These are phyloP conservation scores for Oncopeltus fasciatus DNA, from an alignment of 1,140 invertebrate genomes.

Conservation along the genomic window DNA sequence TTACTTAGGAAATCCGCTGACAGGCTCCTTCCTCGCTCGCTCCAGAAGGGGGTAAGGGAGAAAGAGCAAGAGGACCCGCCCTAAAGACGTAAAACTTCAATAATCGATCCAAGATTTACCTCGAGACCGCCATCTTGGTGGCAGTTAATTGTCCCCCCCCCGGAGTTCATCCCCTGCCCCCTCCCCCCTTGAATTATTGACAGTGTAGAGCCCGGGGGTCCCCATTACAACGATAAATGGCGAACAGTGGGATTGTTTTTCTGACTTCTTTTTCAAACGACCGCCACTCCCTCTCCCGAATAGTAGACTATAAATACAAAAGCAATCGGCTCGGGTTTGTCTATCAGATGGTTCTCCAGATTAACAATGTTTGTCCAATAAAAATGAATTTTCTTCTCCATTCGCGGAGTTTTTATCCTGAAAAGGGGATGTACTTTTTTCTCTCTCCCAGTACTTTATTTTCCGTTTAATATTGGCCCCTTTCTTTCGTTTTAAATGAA, in stretches of 20 bases:
- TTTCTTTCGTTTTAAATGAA: too few species aligned
- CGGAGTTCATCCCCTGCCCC: not conserved
- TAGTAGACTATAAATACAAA: constrained; percentile 5
- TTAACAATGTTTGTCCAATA: not conserved
- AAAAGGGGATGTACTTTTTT: too few species aligned
- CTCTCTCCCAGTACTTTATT: too few species aligned
- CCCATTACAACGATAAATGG: constrained; percentile 9
- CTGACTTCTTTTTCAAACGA: constrained; percentile 9
- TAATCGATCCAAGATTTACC: constrained; percentile 3
- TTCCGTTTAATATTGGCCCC: too few species aligned
- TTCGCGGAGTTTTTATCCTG: too few species aligned
- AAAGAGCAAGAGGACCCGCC: not conserved
- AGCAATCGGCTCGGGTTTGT: not conserved
- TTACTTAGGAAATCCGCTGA: too few species aligned
- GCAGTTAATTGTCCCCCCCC: not conserved
- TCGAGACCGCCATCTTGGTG: constrained; percentile 1
- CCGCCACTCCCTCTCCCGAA: not conserved
- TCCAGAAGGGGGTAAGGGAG: not conserved
- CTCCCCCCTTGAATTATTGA: constrained; percentile 8
- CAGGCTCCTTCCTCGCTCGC: too few species aligned
- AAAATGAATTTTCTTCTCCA: not conserved
- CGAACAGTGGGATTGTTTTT: constrained; percentile 7
- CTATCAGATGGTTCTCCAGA: not conserved
- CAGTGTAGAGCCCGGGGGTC: constrained; percentile 3
- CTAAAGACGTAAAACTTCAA: not conserved